Conservation (phyloP, 2,888 invertebrate genomes). For the Polyommatus icarus region DNA sequence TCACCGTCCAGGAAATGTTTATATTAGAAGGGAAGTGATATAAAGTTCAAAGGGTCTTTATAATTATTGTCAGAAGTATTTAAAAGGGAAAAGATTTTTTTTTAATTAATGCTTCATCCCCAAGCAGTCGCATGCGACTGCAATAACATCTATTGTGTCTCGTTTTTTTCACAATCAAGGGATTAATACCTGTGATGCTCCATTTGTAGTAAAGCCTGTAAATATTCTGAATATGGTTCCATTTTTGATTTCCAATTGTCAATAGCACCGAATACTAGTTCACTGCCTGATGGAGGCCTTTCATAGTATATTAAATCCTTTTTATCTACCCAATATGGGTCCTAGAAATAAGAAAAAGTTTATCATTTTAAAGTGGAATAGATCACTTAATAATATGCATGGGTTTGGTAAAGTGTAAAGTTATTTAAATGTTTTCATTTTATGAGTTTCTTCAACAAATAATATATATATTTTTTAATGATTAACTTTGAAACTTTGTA, state of each 20-base stretch:
- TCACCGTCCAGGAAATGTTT: not conserved
- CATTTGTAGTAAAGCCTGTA: conserved; percentile 84
- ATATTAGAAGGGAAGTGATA: no score
- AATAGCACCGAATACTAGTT: conserved; percentile 74
- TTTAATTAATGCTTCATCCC: not conserved
- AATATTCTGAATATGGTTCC: conserved; percentile 82
- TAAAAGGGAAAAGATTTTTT: not conserved
- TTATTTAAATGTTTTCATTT: not conserved
- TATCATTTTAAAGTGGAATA: not conserved
- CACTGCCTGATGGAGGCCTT: conserved; percentile 74
- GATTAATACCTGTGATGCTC: conserved; percentile 82
- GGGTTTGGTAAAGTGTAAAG: no score
- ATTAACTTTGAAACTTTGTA: no score
- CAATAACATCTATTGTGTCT: no score
- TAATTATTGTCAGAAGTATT: not conserved
- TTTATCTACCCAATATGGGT: conserved; percentile 79
- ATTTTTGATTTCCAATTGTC: conserved; percentile 85
- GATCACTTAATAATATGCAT: not conserved
- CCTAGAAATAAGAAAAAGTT: conserved; percentile 57
- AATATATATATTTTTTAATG: no score
- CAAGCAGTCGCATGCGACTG: no score
- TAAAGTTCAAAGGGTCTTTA: no score
- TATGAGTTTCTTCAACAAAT: no score
- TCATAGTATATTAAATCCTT: conserved; percentile 80
- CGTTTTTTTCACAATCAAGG: no score